Evolutionary conservation across 2,113 vertebrate genomes (phyloP).

Genomic region (Synodontis membranacea): DNA sequence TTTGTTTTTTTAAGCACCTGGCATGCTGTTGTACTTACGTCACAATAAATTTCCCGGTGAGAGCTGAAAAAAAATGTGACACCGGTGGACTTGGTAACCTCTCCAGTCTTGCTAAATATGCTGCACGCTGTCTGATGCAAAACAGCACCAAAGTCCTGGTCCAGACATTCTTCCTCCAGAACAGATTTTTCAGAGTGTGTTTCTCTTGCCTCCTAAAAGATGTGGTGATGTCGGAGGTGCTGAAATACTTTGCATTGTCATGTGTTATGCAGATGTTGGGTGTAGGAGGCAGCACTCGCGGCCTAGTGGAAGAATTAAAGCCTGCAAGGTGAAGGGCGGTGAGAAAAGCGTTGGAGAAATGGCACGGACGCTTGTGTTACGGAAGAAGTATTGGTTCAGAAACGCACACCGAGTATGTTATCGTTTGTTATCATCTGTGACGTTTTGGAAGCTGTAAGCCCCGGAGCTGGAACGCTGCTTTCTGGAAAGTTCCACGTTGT

Average conservation of each 20-base stretch:
- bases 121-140: constrained; percentile 6
- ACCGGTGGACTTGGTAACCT: constrained; percentile 24
- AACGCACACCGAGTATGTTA: constrained; percentile 44
- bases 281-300: constrained; percentile 45
- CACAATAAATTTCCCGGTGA: constrained; percentile 19
- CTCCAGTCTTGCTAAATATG: constrained; percentile 26
- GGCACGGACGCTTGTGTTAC: constrained; percentile 29
- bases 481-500: neutral
- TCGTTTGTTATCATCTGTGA: constrained; percentile 43
- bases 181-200: constrained; percentile 31
- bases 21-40: neutral
- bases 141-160: neutral
- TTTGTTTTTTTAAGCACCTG: neutral
- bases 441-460: constrained; percentile 25
- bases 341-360: constrained; percentile 41
- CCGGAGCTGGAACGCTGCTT: neutral
- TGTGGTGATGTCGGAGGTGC: constrained; percentile 55
- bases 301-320: constrained; percentile 49
- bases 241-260: constrained; percentile 67
- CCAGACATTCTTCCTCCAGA: constrained; percentile 53
- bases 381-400: constrained; percentile 26
- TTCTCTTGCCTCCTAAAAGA: constrained; percentile 54
- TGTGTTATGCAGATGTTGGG: constrained; percentile 68
- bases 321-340: constrained; percentile 28
- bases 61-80: neutral